These are phyloP conservation scores for Ferrisia virgata DNA, from an alignment of 2,888 invertebrate species.

Conservation along the genomic window DNA sequence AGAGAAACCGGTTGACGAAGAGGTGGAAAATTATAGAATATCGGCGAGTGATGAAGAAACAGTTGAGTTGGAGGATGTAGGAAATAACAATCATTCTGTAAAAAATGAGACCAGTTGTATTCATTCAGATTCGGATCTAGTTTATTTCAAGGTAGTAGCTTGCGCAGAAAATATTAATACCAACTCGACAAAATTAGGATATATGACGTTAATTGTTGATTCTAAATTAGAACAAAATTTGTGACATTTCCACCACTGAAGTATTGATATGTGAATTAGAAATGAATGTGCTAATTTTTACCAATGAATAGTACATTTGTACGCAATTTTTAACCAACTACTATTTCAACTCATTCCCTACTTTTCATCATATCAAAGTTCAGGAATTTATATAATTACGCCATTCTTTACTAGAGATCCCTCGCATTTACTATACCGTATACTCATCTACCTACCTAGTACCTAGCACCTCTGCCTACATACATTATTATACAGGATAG, in stretches of 20 bases:
- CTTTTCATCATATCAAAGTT: background rate
- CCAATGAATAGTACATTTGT: too few species aligned
- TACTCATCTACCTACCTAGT: too few species aligned
- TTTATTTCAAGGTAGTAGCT: conserved; percentile 13
- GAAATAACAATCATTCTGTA: background rate
- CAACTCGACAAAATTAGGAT: background rate
- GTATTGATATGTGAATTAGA: background rate
- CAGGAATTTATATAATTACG: background rate
- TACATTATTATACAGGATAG: background rate
- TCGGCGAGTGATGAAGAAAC: background rate
- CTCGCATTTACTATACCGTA: background rate
- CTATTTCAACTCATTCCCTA: too few species aligned
- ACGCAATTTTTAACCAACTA: too few species aligned
- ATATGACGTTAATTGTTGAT: background rate
- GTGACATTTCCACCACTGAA: background rate
- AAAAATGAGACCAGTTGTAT: background rate
- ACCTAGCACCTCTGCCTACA: too few species aligned
- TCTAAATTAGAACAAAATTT: background rate
- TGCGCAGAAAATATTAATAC: background rate
- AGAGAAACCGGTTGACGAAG: background rate
- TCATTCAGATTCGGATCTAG: background rate
- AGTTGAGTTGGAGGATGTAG: background rate
- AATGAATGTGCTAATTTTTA: too few species aligned
- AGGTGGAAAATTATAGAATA: background rate
- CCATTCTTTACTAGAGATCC: too few species aligned